phyloP scores from a whole-genome alignment of 2,113 vertebrate genomes.

The Gallinago paraguaiae region DNA sequence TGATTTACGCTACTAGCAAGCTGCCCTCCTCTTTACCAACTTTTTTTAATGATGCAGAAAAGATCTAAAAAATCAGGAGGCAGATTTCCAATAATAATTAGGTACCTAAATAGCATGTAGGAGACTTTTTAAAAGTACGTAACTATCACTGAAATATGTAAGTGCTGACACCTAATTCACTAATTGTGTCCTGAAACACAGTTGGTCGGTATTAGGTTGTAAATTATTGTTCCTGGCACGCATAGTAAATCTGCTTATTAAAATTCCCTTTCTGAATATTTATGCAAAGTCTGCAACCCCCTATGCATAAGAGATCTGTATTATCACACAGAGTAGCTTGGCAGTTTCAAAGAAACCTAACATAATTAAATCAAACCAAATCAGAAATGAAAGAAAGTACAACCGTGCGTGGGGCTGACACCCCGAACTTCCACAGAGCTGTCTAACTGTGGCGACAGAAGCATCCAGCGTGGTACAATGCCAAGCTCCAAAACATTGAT shows the following conservation, averaged over 20 bases:
- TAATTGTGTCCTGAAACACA: slow-evolving; percentile 26
- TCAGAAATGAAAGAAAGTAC: not conserved
- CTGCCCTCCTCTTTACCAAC: not conserved
- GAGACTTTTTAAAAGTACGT: not conserved
- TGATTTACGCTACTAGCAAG: not conserved
- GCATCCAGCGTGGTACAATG: not conserved
- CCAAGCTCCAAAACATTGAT: not conserved
- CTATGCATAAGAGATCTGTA: slow-evolving; percentile 26
- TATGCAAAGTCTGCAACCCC: slow-evolving; percentile 22
- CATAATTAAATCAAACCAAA: slow-evolving; percentile 35
- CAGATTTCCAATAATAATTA: not conserved
- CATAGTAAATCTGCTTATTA: slow-evolving; percentile 42
- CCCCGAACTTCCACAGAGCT: not conserved
- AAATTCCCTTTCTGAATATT: slow-evolving; percentile 54
- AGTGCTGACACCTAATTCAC: slow-evolving; percentile 14
- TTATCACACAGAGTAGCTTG: slow-evolving; percentile 37
- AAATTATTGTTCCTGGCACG: slow-evolving; percentile 29
- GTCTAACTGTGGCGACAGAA: not conserved
- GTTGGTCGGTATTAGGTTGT: slow-evolving; percentile 6
- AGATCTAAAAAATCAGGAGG: slow-evolving; percentile 17
- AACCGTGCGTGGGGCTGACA: not conserved
- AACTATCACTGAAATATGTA: not conserved
- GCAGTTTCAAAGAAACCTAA: slow-evolving; percentile 31
- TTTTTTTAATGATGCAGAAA: not conserved
- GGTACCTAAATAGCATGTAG: not conserved